A percentile compares a stretch with the other conserved stretches of the same genome.
Conservation (phyloP, 2,888 invertebrate species). For the Amorpha juglandis region DNA sequence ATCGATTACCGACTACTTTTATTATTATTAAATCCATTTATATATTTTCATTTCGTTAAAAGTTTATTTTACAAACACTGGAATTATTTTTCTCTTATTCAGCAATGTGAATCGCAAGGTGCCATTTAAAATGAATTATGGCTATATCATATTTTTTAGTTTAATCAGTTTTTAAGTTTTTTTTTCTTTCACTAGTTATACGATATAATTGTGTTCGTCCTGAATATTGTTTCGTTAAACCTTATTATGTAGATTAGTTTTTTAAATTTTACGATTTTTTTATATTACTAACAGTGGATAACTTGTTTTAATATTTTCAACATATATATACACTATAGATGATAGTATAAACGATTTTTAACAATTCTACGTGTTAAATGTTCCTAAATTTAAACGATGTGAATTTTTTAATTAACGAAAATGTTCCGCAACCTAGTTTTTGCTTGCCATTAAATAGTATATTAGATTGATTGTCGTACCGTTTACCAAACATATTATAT, state of each 20-base stretch:
- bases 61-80: slow-evolving; percentile 16
- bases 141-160: slow-evolving; percentile 76
- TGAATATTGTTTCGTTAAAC: slow-evolving; percentile 64
- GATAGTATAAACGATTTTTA: slow-evolving; percentile 71
- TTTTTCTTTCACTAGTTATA: slow-evolving; percentile 59
- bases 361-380: slow-evolving; percentile 83
- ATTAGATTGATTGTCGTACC: slow-evolving; percentile 41
- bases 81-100: slow-evolving; percentile 41
- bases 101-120: slow-evolving; percentile 78
- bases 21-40: slow-evolving; percentile 39
- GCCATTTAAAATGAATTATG: slow-evolving; percentile 76
- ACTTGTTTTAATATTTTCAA: slow-evolving; percentile 72
- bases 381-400: slow-evolving; percentile 82
- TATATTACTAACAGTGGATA: slow-evolving; percentile 42
- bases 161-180: slow-evolving; percentile 67
- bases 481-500: slow-evolving; percentile 41
- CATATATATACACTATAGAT: slow-evolving; percentile 67
- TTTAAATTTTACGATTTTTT: slow-evolving; percentile 45
- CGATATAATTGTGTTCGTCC: slow-evolving; percentile 75
- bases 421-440: slow-evolving; percentile 59
- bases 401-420: slow-evolving; percentile 65
- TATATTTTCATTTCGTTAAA: slow-evolving; percentile 36
- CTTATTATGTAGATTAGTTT: slow-evolving; percentile 52
- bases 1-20: slow-evolving; percentile 15
- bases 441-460: slow-evolving; percentile 76